Base-by-base conservation (phyloP, 2,888 invertebrate species). In the Tenthredo distinguenda region DNA sequence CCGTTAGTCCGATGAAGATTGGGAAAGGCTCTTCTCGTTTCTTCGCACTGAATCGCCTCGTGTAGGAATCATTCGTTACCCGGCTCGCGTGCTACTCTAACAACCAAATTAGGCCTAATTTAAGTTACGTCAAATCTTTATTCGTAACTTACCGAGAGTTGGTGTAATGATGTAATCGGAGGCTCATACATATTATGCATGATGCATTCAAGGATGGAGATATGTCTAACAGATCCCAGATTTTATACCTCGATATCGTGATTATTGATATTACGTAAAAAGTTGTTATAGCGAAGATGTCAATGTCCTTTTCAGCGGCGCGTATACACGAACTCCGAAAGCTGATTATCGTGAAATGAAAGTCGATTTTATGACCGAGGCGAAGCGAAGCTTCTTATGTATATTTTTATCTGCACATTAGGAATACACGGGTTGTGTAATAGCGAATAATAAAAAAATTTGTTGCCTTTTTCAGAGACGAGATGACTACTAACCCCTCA, bases 401-500 rank as follows among this genome's bases (percentile, higher is more conserved):
- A 18, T 18, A 34, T 68, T 68, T 31, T 34, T 68, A 31, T 34
- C 34, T 34, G 34, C 68, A 26, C 5, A 15, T 47, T 47, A 47
- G 47, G 47, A 15, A 47, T 47, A 47, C 15, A 18, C 7, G 34
- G 15, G 31, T 34, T 34, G 34, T 68, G 68, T 26, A 74, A 74
- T 21, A 12, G 18, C 34, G 62, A 26, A 26, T 62, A 31, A 12
- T 6, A 26, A 40, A 0, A 26, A 40, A 21, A n/a, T n/a, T 34
- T 74, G 72, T 68, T 62, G 47, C 55, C 4, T 37, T 84, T 88
- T 87, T 1, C 86, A 90, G 90, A 89, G 88, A 86, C 87, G 88
- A 68, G 37, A 91, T 88, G 87, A 91, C 87, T 88, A 89, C 89
- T 89, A 90, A 90, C 88, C 87, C 90, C 88, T 89, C 88, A 89